A percentile compares a stretch with the other conserved stretches of the same genome.
Evolutionary conservation across 2,113 vertebrate species (phyloP).

Genomic region (Haemorhous mexicanus): DNA sequence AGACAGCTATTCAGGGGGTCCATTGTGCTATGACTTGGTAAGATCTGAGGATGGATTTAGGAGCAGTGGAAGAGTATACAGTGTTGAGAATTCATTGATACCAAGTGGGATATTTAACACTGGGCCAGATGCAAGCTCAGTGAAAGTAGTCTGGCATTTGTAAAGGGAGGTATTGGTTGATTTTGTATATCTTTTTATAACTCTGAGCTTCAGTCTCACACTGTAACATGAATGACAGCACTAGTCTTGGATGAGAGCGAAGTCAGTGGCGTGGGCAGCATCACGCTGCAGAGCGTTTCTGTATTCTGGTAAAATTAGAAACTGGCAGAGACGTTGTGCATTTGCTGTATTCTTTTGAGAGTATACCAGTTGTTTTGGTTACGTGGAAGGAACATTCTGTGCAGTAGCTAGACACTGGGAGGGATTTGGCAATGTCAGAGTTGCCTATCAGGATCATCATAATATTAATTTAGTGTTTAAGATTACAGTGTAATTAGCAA

Average conservation of each 20-base stretch:
- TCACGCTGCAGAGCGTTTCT: neutral
- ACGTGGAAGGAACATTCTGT: neutral
- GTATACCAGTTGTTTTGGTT: neutral
- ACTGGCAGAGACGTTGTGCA: neutral
- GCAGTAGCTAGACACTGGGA: neutral
- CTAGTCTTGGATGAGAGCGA: neutral
- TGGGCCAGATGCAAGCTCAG: neutral
- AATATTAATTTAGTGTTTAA: conserved; percentile 62
- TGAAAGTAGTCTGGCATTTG: neutral
- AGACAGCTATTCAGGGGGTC: neutral
- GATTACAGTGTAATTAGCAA: conserved; percentile 56
- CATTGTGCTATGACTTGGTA: neutral
- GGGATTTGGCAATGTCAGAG: conserved; percentile 50
- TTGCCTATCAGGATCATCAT: conserved; percentile 55
- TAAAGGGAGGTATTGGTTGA: neutral
- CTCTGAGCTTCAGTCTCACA: neutral
- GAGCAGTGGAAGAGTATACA: neutral
- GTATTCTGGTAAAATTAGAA: neutral
- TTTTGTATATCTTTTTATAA: neutral
- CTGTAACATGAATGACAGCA: neutral
- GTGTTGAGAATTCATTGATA: neutral
- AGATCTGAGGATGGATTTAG: neutral
- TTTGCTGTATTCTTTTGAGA: neutral
- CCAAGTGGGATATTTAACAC: neutral
- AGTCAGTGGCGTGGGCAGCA: neutral